Base-by-base conservation (phyloP, 2,888 invertebrate genomes). In the Vanessa cardui region DNA sequence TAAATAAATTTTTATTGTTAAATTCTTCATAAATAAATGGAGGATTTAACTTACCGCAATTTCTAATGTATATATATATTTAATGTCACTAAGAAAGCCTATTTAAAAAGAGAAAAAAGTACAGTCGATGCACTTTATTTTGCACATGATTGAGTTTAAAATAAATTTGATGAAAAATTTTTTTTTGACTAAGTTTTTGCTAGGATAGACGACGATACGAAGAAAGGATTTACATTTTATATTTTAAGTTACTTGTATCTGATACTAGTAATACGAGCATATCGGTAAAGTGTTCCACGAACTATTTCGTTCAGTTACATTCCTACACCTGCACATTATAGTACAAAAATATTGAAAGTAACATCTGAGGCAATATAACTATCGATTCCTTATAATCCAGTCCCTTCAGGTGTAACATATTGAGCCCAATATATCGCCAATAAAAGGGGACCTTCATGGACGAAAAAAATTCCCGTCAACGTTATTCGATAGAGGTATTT, bases 401-500 rank as follows among this genome's bases (percentile, higher is more conserved):
- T 64, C 45, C 54, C 60, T 50, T 62, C 67, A 67, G 63, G 67
- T 67, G 68, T 72, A 65, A 65, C 70, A 63, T 66, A 64, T 49
- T 58, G 64, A 58, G 60, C 61, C 52, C 67, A 71, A 73, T 71
- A 69, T 70, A 72, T 72, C 66, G 66, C 45, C 62, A 63, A 62
- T 54, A 64, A 64, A 61, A 70, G 66, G 70, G 69, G 58, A 59
- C 67, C 62, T 63, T 72, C 62, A 69, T 52, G 58, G 62, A 47
- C 49, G 47, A 69, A 68, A 69, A 62, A 54, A 68, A 66, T 64
- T 61, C n/a, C 62, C 71, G 69, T 70, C 69, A 65, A 69, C 65
- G 66, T 62, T 70, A 73, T 70, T 58, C 70, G 70, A 70, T 67
- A 58, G 64, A 69, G 46, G 72, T 67, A 71, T 74, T 74, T 72